Conservation (phyloP, 2,888 invertebrate genomes). For the Argynnis bischoffii region DNA sequence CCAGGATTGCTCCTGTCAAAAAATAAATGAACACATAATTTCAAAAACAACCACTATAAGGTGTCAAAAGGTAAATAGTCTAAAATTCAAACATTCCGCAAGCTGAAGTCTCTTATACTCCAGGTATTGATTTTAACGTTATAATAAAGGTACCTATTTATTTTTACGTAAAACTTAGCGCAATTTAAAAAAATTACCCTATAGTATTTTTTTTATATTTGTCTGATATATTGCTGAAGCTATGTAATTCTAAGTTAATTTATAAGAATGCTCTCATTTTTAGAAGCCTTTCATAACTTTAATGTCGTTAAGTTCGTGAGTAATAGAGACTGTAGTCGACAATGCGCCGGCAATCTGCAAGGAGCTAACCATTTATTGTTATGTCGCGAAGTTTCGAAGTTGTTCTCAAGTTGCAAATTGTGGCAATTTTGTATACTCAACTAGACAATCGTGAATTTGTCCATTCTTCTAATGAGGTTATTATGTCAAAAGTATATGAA, state of each 20-base stretch:
- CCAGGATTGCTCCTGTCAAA: too few relatives aligned
- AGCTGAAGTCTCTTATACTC: too few relatives aligned
- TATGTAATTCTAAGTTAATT: constrained; percentile 18
- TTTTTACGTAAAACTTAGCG: too few relatives aligned
- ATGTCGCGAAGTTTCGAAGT: constrained; percentile 51
- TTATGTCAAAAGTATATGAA: constrained; percentile 4
- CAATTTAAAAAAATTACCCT: too few relatives aligned
- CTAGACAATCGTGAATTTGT: constrained; percentile 39
- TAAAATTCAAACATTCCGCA: too few relatives aligned
- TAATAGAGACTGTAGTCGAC: constrained; percentile 55
- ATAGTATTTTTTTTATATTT: too few relatives aligned
- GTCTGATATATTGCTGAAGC: too few relatives aligned
- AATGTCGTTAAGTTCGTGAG: constrained; percentile 64
- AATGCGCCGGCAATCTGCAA: constrained; percentile 55
- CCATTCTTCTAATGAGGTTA: constrained; percentile 19
- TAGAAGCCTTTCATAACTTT: constrained; percentile 57
- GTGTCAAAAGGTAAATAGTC: too few relatives aligned
- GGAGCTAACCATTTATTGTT: constrained; percentile 55
- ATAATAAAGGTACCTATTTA: too few relatives aligned
- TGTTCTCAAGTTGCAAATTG: constrained; percentile 49
- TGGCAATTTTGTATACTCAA: constrained; percentile 46
- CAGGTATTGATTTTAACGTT: too few relatives aligned
- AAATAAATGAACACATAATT: too few relatives aligned
- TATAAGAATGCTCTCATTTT: constrained; percentile 34
- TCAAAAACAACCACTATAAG: too few relatives aligned